Evolutionary conservation across 2,797 vertebrate species (phyloP), one percentile per base, ranked within the genome.

Genomic region (Brotula barbata): DNA sequence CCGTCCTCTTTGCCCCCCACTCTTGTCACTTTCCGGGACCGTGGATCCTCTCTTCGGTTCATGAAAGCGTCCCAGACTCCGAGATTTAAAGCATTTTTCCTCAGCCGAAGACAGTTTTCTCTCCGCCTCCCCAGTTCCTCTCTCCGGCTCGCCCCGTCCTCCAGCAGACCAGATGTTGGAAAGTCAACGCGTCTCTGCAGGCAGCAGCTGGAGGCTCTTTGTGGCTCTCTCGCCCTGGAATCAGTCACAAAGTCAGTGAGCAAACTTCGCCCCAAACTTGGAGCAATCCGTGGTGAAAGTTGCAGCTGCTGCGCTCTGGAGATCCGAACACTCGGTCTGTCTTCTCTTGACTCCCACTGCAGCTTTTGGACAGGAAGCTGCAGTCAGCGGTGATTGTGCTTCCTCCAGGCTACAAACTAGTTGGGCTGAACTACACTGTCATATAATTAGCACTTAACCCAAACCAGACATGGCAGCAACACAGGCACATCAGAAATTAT

Each of bases 371-470:
- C 91, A 91, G 92, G 91, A 92, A 92, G 86, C 89, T 86, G 44
- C 84, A 91, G 85, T 85, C 84, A 85, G 86, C 85, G 70, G 86
- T 85, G 89, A 91, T 90, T 90, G 82, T 78, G 88, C 87, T 92
- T 89, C 91, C 91, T 92, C 76, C 84, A 81, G 85, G 88, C 89
- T 83, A 82, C 57, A 86, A 88, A 88, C 83, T 68, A 77, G 82
- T 80, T 85, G 86, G 85, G 84, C 83, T 87, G 84, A 89, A 71
- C 86, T 82, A 71, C 64, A 69, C 75, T 84, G 84, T 89, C 85
- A 88, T 87, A 78, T 87, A 88, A 91, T 87, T 88, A 90, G 82
- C 83, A 68, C 80, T 70, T 80, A 90, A 88, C 79, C 80, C 65
- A 52, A 85, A 81, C 69, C 84, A 90, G 80, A 85, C 81, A 77